These are phyloP conservation scores for Schrankia costaestrigalis DNA, from an alignment of 2,888 invertebrate genomes.

Conservation along the genomic window DNA sequence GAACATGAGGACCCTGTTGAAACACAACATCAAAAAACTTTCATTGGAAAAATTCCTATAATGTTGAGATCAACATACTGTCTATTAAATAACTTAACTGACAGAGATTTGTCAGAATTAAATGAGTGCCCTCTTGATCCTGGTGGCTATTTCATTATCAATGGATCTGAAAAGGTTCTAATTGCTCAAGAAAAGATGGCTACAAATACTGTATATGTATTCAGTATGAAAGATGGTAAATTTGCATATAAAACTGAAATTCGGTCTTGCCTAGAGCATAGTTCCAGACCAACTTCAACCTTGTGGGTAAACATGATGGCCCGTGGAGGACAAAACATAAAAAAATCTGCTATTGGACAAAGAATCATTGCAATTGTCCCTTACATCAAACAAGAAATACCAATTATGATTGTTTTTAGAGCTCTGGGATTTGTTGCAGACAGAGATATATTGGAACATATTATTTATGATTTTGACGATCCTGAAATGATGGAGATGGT, in stretches of 20 bases:
- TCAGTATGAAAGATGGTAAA: constrained; percentile 99
- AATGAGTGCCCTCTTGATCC: constrained; percentile 99
- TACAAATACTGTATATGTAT: constrained; percentile 99
- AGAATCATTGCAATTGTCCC: constrained; percentile 98
- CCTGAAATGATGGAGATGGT: constrained; percentile 99
- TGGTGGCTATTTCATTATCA: constrained; percentile 99
- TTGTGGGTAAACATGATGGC: constrained; percentile 99
- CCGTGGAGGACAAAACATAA: constrained; percentile 98
- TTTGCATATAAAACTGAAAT: constrained; percentile 99
- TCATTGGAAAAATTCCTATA: constrained; percentile 97
- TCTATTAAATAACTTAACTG: constrained; percentile 94
- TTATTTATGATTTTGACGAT: constrained; percentile 99
- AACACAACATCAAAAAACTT: constrained; percentile 87
- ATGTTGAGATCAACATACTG: constrained; percentile 99
- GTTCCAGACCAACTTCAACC: constrained; percentile 97
- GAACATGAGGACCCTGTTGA: constrained; percentile 95
- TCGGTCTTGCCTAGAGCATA: constrained; percentile 85
- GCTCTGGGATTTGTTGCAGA: constrained; percentile 99
- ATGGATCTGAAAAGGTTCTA: constrained; percentile 98
- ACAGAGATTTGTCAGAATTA: constrained; percentile 99
- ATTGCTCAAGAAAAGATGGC: constrained; percentile 99
- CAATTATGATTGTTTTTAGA: constrained; percentile 99
- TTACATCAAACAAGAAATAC: constrained; percentile 99
- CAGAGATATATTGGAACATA: constrained; percentile 99
- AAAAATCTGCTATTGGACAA: constrained; percentile 99